Base-by-base conservation (phyloP, 2,888 invertebrate species). In the Archaeoteleia sp. region DNA sequence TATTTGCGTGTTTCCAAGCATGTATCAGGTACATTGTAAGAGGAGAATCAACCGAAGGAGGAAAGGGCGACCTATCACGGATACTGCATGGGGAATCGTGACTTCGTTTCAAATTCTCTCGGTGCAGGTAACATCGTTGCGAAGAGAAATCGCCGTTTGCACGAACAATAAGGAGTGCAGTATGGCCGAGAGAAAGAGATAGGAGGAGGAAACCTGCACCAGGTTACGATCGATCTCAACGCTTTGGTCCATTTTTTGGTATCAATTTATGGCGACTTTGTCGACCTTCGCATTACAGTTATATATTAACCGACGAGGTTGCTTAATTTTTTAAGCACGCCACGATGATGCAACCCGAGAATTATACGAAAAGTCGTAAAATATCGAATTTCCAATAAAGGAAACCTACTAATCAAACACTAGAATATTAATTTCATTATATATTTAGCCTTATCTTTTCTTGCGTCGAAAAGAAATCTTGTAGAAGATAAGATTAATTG, bases 61-160 rank as follows among this genome's bases (percentile, higher is more conserved):
- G 43, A 37, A 32, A 63, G 42, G 25, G 60, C 49, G 51, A 61
- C 49, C 43, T 69, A 65, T 65, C 46, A 39, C 15, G 48, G 68
- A 63, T 63, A 54, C 63, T 63, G 49, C 57, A 71, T 49, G 51
- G 67, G 63, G 73, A 74, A 74, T 76, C 78, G 78, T 78, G 78
- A 78, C 78, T 79, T 76, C 69, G 75, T 78, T 79, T 78, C 71
- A 77, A 79, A 78, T 78, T 79, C 75, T 73, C 70, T 42, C 37
- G 63, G 68, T 57, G 45, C 73, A 68, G 62, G 74, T 77, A 78
- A 78, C 74, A 74, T 79, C 73, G 78, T 77, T 79, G 48, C 72
- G 67, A 69, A 73, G 76, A 78, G 74, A 76, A 78, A 78, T 79
- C 76, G 72, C 72, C 71, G 68, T 77, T 76, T 73, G 71, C 72